These are phyloP conservation scores for Mormyrus lacerda DNA, from an alignment of 2,113 vertebrate genomes.

Conservation along the genomic window DNA sequence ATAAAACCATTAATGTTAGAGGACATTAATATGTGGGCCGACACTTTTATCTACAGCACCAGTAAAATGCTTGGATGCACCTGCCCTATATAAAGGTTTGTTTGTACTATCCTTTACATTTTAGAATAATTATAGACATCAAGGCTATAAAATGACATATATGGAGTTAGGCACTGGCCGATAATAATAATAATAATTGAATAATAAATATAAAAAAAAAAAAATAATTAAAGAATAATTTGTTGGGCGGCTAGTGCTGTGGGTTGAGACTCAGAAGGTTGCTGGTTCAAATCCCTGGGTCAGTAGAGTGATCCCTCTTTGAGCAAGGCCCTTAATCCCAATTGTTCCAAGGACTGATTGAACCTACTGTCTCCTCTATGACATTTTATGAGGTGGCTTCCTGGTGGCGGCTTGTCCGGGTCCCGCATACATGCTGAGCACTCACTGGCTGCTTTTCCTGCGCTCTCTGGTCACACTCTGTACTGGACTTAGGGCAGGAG, in stretches of 20 bases:
- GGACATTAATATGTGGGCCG: background rate
- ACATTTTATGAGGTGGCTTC: too few relatives aligned
- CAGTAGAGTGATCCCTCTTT: background rate
- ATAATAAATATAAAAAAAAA: background rate
- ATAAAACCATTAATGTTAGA: background rate
- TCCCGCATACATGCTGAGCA: too few relatives aligned
- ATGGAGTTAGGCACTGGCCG: background rate
- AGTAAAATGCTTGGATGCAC: background rate
- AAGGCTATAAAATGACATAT: background rate
- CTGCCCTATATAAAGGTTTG: background rate
- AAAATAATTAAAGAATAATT: background rate
- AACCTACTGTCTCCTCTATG: too few relatives aligned
- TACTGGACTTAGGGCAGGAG: too few relatives aligned
- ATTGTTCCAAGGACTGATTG: too few relatives aligned
- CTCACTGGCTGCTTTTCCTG: too few relatives aligned
- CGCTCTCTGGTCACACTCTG: too few relatives aligned
- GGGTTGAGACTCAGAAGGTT: background rate
- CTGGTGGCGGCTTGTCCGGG: too few relatives aligned
- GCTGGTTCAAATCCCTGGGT: too few relatives aligned
- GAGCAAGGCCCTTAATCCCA: too few relatives aligned
- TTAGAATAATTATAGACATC: background rate
- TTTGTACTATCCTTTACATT: background rate
- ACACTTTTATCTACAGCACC: background rate
- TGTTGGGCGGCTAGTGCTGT: background rate
- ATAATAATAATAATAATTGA: background rate